Base-by-base conservation (phyloP, 2,888 invertebrate genomes). In the Operophtera brumata region DNA sequence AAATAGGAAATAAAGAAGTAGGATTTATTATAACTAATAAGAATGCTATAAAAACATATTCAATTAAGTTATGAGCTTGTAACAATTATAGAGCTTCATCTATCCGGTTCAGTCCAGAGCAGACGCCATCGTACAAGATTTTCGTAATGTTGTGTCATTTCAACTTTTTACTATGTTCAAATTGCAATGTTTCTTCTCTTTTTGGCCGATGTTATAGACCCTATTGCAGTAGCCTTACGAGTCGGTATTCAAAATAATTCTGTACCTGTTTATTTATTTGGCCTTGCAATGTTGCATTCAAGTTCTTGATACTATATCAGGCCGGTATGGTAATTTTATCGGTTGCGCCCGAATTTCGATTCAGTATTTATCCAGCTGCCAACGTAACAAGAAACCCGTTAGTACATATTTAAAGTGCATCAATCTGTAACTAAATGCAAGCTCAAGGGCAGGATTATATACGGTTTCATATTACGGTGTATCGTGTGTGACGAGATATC, bases 381-480 rank as follows among this genome's bases (percentile, higher is more conserved):
- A 52, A 49, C 46, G 43, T 40, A 26, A 34, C 28, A 25, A 43
- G 7, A 26, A 7, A 14, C 14, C 32, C 35, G 5, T 20, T 20
- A n/a, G 14, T n/a, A 25, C 25, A 32, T 40, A n/a, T 44, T 34
- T 1, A 30, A 39, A 39, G 42, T 42, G 37, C 45, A 51, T 10
- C 9, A 13, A 20, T 14, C 35, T 41, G 30, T 35, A 35, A 36
- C 32, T 48, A 43, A 39, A 35, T 26, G 39, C 30, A 40, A 39
- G 39, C 47, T 39, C 59, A 47, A 56, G 44, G 55, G 25, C 48
- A 52, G 14, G 14, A 12, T 30, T 11, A 6, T 47, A 6, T 43
- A 49, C 42, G 50, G 54, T 54, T 46, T 56, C 51, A 11, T 14
- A 30, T 44, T 44, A 40, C 46, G 10, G 2, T 25, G 35, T 42